Conservation (phyloP, 2,113 vertebrate species). For the Pygoscelis antarcticus region DNA sequence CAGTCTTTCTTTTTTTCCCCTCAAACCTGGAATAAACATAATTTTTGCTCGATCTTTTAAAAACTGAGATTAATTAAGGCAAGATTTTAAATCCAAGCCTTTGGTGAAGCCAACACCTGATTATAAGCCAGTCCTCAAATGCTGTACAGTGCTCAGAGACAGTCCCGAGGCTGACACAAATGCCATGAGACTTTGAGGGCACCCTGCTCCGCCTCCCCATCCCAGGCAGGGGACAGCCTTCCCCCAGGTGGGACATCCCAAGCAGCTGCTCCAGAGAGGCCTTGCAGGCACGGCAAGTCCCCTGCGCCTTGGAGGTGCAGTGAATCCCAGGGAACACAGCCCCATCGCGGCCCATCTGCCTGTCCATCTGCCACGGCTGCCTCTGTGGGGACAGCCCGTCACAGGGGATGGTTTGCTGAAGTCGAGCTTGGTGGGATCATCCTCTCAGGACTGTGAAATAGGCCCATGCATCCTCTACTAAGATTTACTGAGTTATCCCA, state of each 20-base stretch:
- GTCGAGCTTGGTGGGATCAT: not conserved
- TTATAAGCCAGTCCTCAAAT: not conserved
- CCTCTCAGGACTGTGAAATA: not conserved
- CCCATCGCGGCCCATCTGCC: fast-evolving
- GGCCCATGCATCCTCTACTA: not conserved
- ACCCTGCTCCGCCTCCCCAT: not conserved
- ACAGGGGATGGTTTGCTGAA: not conserved
- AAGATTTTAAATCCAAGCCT: not conserved
- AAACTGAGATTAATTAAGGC: not conserved
- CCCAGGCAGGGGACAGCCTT: not conserved
- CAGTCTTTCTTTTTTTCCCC: not conserved
- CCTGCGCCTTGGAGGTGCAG: fast-evolving
- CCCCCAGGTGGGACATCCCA: fast-evolving
- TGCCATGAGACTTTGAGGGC: not conserved
- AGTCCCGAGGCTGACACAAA: not conserved
- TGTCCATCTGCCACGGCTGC: not conserved
- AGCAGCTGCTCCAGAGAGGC: not conserved
- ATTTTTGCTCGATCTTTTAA: not conserved
- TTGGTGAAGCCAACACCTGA: not conserved
- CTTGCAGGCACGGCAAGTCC: not conserved
- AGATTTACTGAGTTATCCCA: not conserved
- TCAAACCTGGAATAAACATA: not conserved
- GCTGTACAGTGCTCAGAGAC: not conserved
- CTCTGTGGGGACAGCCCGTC: not conserved
- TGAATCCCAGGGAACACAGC: not conserved